Evolutionary conservation across 1,140 invertebrate genomes (phyloP), one percentile per base, ranked within the genome.

Genomic region (Zophobas atratus): DNA sequence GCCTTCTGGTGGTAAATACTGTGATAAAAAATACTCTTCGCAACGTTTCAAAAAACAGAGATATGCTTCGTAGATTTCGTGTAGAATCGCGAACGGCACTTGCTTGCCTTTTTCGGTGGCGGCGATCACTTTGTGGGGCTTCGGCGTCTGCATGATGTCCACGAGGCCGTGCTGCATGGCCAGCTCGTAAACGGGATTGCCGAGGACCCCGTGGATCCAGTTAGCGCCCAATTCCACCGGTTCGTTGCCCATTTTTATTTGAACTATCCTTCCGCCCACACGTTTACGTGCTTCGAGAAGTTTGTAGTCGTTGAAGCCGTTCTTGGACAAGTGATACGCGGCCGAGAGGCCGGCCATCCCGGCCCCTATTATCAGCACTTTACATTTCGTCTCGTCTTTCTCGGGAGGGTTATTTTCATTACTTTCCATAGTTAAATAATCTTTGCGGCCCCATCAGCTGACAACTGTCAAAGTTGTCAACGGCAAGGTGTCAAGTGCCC

Each of bases 21-120:
- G 92, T 82, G 95, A 95, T 38, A 96, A 86, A 87, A 95, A 97
- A 87, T 97, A 97, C 85, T 97, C 95, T 87, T 97, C 95, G 84
- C 96, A 97, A 51, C 95, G 90, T 83, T 92, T 91, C 78, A 96
- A 86, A 86, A 97, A 97, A 87, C 94, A 96, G 33, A 96, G 91
- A 83, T 97, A 97, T 6, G 95, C 95, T 86, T 96, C 95, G 81
- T 96, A 96, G 76, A 96, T 96, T 88, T 97, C 95, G 87, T 96
- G 94, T 49, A 97, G 86, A 38, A 95, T 87, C 36, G 90, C 87
- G 86, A 96, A 96, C 35, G 95, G 93, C 70, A 97, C 90, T 84
- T 95, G 93, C 86, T 94, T 94, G 0, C 96, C 95, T 86, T 95
- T 91, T 87, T 96, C 94, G 77, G 93, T 94, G 6, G 94, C 92